A percentile compares a stretch with the other conserved stretches of the same genome.
phyloP scores from a whole-genome alignment of 2,888 invertebrate species.

The Uropetala carovei region DNA sequence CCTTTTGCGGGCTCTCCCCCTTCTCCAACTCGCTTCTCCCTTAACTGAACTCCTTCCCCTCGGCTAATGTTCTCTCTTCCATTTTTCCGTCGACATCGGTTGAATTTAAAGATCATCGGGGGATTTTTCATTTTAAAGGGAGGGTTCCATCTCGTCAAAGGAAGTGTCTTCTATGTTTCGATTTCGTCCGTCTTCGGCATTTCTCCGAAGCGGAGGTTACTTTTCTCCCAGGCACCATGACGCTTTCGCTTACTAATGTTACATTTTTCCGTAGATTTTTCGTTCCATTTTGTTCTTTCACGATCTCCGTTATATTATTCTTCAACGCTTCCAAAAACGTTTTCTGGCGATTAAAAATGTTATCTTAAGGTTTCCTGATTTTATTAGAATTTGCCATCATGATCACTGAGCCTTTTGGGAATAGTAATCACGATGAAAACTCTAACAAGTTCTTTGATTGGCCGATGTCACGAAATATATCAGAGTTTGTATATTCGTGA shows the following conservation, averaged over 20 bases:
- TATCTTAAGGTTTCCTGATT: too few relatives aligned
- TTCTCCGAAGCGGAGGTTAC: neutral
- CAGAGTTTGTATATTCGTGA: too few relatives aligned
- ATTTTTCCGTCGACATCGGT: neutral
- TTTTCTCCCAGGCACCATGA: conserved; percentile 4
- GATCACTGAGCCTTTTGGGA: too few relatives aligned
- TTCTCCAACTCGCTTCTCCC: neutral
- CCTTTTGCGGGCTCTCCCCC: conserved; percentile 37
- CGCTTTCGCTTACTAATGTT: neutral
- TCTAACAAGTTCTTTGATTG: too few relatives aligned
- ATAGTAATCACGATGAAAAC: too few relatives aligned
- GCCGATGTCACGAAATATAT: too few relatives aligned
- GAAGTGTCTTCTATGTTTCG: neutral
- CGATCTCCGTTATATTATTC: neutral
- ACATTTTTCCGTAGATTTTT: neutral
- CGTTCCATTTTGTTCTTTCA: neutral
- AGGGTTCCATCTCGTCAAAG: neutral
- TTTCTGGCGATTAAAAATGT: too few relatives aligned
- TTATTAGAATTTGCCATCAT: too few relatives aligned
- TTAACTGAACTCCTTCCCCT: neutral
- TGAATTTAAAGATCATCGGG: neutral
- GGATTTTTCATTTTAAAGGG: conserved; percentile 1
- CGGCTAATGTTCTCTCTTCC: too few relatives aligned
- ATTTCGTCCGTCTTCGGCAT: neutral
- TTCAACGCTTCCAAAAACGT: too few relatives aligned